Evolutionary conservation across 2,113 vertebrate species (phyloP).

Genomic region (Actenoides lindsayi): DNA sequence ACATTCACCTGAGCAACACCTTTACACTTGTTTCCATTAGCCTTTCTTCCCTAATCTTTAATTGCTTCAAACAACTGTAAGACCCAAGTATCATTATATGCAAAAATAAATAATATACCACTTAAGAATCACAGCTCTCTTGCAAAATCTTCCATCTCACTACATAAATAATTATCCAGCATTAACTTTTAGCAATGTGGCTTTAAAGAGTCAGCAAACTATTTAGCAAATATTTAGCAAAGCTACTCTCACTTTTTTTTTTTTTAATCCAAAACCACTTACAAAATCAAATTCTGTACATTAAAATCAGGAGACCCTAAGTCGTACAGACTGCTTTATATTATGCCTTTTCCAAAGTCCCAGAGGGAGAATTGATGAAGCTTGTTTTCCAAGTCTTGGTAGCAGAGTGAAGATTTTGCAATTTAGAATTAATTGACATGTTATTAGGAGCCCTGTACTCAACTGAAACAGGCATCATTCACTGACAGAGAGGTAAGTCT

Average conservation of each 20-base stretch:
- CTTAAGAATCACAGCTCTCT: neutral
- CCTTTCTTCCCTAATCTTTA: neutral
- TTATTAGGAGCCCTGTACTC: neutral
- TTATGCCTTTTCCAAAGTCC: neutral
- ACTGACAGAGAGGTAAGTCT: neutral
- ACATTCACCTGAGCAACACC: neutral
- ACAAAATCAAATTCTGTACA: neutral
- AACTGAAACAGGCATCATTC: neutral
- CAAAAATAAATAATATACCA: neutral
- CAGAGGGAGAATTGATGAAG: neutral
- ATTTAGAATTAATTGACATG: constrained; percentile 6
- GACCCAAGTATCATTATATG: neutral
- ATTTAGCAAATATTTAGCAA: neutral
- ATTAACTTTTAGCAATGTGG: neutral
- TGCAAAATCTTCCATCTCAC: neutral
- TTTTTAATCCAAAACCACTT: neutral
- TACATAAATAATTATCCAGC: neutral
- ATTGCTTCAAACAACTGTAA: neutral
- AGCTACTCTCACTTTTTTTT: neutral
- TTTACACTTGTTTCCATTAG: neutral
- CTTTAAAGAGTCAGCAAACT: neutral
- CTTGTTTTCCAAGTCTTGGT: neutral
- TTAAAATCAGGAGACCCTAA: neutral
- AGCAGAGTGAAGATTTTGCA: neutral
- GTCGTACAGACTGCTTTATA: neutral